A percentile compares a stretch with the other conserved stretches of the same genome.
These are phyloP conservation scores for Diadegma fenestrale DNA, from an alignment of 2,888 invertebrate genomes.

Conservation along the genomic window DNA sequence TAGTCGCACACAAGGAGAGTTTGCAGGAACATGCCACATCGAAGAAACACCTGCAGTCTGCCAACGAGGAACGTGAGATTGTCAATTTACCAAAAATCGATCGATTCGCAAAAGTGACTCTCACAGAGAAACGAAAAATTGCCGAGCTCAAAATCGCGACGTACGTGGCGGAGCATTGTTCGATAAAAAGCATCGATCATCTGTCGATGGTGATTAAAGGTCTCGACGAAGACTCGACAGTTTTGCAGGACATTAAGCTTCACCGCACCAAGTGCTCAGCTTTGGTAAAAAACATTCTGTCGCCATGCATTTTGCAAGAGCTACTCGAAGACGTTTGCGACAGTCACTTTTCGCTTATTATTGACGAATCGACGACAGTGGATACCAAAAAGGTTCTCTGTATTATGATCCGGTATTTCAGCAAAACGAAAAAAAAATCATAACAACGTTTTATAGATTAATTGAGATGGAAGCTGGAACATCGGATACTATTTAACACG, in stretches of 20 bases:
- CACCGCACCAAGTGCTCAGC: slow-evolving; percentile 74
- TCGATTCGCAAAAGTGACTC: slow-evolving; percentile 14
- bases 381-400: slow-evolving; percentile 52
- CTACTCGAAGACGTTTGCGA: not conserved
- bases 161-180: slow-evolving; percentile 73
- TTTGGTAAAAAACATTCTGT: slow-evolving; percentile 58
- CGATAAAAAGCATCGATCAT: slow-evolving; percentile 68
- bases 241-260: slow-evolving; percentile 21
- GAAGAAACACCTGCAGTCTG: slow-evolving; percentile 70
- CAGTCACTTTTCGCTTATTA: not conserved
- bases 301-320: slow-evolving; percentile 7
- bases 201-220: slow-evolving; percentile 66
- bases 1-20: slow-evolving; percentile 74
- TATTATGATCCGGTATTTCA: slow-evolving; percentile 67
- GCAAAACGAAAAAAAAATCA: slow-evolving; percentile 33
- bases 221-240: slow-evolving; percentile 69
- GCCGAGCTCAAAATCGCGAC: slow-evolving; percentile 71
- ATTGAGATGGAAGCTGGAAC: slow-evolving; percentile 64
- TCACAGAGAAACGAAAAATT: slow-evolving; percentile 60
- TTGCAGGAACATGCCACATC: slow-evolving; percentile 71
- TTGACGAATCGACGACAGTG: slow-evolving; percentile 9
- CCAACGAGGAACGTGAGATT: not conserved
- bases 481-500: slow-evolving; percentile 52
- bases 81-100: slow-evolving; percentile 11
- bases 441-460: slow-evolving; percentile 66